Conservation (phyloP, 2,888 invertebrate species). For the Eupithecia tripunctaria region DNA sequence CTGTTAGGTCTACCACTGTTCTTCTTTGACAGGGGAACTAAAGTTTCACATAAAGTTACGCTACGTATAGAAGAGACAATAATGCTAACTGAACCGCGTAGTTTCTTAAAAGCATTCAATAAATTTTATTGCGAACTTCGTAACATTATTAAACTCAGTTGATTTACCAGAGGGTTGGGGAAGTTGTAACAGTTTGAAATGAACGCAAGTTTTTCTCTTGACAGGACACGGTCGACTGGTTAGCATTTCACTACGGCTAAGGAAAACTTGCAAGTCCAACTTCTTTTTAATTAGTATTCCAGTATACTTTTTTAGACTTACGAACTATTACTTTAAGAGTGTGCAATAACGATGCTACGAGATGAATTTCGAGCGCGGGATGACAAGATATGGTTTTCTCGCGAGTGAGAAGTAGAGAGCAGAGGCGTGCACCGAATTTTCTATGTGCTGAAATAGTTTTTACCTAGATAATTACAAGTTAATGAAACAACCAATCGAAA, state of each 20-base stretch:
- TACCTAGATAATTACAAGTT: too few relatives aligned
- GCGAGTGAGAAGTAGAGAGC: too few relatives aligned
- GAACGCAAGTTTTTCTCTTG: constrained; percentile 32
- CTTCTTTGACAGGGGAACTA: background rate
- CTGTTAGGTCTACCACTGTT: background rate
- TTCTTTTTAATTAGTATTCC: constrained; percentile 19
- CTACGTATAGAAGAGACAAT: background rate
- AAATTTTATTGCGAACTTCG: constrained; percentile 3
- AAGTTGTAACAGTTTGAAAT: constrained; percentile 21
- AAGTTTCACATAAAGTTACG: background rate
- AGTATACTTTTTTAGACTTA: background rate
- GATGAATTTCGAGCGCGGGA: too few relatives aligned
- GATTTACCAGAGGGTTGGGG: background rate
- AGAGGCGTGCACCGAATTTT: too few relatives aligned
- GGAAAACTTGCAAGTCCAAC: constrained; percentile 25
- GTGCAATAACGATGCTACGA: too few relatives aligned
- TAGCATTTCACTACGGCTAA: constrained; percentile 28
- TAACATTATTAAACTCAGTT: constrained; percentile 13
- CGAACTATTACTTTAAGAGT: background rate
- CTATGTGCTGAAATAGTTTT: too few relatives aligned
- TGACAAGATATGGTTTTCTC: too few relatives aligned
- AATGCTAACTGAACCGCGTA: background rate
- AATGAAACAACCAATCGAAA: too few relatives aligned
- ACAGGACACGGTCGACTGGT: constrained; percentile 21
- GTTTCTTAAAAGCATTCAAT: constrained; percentile 8